Conservation (phyloP, 2,888 invertebrate species). For the Agrotis segetum region DNA sequence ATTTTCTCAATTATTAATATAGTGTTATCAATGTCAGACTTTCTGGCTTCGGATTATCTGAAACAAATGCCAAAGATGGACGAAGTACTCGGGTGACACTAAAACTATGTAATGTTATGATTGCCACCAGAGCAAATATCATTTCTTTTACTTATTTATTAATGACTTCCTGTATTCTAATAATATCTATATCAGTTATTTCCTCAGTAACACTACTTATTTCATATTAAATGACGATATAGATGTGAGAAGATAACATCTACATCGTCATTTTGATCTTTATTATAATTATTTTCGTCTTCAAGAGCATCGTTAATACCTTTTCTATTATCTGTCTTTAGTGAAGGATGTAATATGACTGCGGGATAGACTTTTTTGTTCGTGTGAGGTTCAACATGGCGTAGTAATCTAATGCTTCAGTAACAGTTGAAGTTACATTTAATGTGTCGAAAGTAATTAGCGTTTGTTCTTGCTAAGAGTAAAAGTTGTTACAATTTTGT, state of each 20-base stretch:
- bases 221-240: no score
- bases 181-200: conserved; percentile 1
- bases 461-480: conserved; percentile 27
- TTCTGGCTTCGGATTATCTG: not conserved
- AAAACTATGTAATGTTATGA: no score
- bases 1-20: not conserved
- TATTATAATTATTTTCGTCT: conserved; percentile 19
- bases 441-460: conserved; percentile 62
- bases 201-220: conserved; percentile 8
- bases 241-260: no score
- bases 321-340: conserved; percentile 18
- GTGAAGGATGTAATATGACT: conserved; percentile 29
- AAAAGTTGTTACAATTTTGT: conserved; percentile 12
- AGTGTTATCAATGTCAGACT: no score
- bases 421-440: conserved; percentile 59
- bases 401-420: conserved; percentile 54
- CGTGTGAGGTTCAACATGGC: conserved; percentile 46
- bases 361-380: conserved; percentile 48
- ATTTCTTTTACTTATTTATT: not conserved
- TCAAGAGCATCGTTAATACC: conserved; percentile 19
- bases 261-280: conserved; percentile 10
- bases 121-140: not conserved
- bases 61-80: not conserved
- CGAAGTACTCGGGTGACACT: not conserved
- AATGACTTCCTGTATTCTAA: conserved; percentile 12